Percentiles rank a stretch among this genome's conserved stretches.
Evolutionary conservation across 2,888 invertebrate species (phyloP).

Genomic region (Gasteruption jaculator): DNA sequence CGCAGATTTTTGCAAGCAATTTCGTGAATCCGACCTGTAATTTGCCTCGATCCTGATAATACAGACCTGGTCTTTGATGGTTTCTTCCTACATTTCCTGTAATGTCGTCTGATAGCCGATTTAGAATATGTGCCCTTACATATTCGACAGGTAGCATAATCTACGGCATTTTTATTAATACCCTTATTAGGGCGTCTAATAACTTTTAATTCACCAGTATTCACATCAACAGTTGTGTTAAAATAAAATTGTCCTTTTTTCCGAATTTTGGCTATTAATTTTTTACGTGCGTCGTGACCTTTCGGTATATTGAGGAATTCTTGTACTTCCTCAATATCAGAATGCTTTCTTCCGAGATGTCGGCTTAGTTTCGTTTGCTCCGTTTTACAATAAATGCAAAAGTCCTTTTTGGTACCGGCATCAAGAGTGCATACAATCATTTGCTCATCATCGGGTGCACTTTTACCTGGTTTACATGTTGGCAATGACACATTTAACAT

Average conservation of each 20-base stretch:
- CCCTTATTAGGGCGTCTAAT: constrained; percentile 12
- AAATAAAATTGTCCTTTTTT: constrained; percentile 16
- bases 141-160: constrained; percentile 17
- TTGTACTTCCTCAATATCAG: constrained; percentile 12
- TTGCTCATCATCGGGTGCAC: too few relatives aligned
- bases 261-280: constrained; percentile 13
- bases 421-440: too few relatives aligned
- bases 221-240: constrained; percentile 9
- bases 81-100: constrained; percentile 8
- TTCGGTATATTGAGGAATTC: constrained; percentile 10
- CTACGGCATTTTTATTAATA: constrained; percentile 8
- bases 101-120: constrained; percentile 12
- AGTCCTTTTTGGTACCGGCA: too few relatives aligned
- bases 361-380: constrained; percentile 18
- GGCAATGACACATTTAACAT: too few relatives aligned
- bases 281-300: constrained; percentile 10
- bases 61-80: not conserved
- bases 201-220: constrained; percentile 15
- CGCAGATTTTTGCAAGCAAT: constrained; percentile 12
- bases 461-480: too few relatives aligned
- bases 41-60: not conserved
- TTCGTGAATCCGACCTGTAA: constrained; percentile 13
- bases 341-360: constrained; percentile 14
- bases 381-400: constrained; percentile 18
- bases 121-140: constrained; percentile 14